Evolutionary conservation across 2,888 invertebrate species (phyloP), one percentile per base, ranked within the genome.

Genomic region (Chydorus sphaericus): DNA sequence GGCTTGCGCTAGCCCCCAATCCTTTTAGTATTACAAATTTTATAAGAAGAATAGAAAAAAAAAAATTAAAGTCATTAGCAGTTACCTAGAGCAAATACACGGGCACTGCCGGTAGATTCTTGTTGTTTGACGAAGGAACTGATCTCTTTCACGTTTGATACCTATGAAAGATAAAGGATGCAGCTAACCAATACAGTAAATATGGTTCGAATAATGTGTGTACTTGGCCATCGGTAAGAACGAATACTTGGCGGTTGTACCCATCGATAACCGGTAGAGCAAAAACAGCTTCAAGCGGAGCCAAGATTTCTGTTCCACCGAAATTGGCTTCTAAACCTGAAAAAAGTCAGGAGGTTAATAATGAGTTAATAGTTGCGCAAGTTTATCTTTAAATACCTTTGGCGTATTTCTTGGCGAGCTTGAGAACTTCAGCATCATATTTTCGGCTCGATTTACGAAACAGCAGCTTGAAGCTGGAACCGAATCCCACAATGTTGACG

Each of bases 401-500:
- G n/a, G 36, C 62, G 33, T 60, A 58, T 2, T 55, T 50, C 8
- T 59, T 54, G 4, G 63, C 64, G 18, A 53, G 54, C 49, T 59
- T 62, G 33, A 67, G 56, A 7, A 59, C 61, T 10, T 59, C 53
- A 48, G 64, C 63, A 49, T 61, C 59, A 55, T 67, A 67, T 31
- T 60, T 60, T 8, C 53, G 55, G 54, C 65, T 65, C 48, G 58
- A 55, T 48, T 59, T 56, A 16, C 60, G 59, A 57, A 67, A 69
- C 14, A 69, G 61, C 5, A 59, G 59, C 20, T 63, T 31, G 56
- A 56, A 65, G 1, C 49, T 37, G 23, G 59, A 59, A 8, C 72
- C 72, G 64, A 72, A 72, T 2, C 66, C 64, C 18, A 70, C 63
- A 14, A 73, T 60, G 60, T 73, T 73, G 63, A 72, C 71, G 36